Conservation (phyloP, 2,113 vertebrate species). For the Spizaetus ornatus region DNA sequence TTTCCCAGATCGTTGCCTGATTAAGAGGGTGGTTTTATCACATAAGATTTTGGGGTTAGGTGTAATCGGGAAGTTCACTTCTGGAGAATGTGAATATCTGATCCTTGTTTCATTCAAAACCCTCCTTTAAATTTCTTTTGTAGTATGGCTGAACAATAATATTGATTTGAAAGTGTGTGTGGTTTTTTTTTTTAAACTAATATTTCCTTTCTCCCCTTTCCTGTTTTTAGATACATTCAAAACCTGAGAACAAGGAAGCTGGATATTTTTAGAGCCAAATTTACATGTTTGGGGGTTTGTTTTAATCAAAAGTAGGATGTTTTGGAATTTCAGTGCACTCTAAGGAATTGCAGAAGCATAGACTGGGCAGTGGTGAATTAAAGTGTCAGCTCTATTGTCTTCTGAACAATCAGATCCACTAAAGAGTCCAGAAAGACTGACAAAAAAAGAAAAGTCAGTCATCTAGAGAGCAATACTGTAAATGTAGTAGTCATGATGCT, state of each 20-base stretch:
- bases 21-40: not conserved
- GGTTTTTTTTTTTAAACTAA: not conserved
- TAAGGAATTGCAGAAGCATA: not conserved
- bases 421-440: not conserved
- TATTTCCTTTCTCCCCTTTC: not conserved
- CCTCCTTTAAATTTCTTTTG: not conserved
- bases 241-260: not conserved
- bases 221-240: not conserved
- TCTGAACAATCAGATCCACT: constrained; percentile 12
- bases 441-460: not conserved
- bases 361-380: not conserved
- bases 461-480: not conserved
- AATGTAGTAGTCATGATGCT: not conserved
- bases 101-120: not conserved
- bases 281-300: not conserved
- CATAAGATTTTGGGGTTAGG: not conserved
- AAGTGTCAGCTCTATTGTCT: not conserved
- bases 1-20: not conserved
- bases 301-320: not conserved
- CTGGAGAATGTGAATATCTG: not conserved
- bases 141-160: not conserved
- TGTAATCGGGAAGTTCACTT: not conserved
- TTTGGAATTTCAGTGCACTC: not conserved
- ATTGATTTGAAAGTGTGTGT: not conserved
- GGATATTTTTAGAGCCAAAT: not conserved